Evolutionary conservation across 1,140 invertebrate species (phyloP), one percentile per base, ranked within the genome.

Genomic region (Nephila pilipes): DNA sequence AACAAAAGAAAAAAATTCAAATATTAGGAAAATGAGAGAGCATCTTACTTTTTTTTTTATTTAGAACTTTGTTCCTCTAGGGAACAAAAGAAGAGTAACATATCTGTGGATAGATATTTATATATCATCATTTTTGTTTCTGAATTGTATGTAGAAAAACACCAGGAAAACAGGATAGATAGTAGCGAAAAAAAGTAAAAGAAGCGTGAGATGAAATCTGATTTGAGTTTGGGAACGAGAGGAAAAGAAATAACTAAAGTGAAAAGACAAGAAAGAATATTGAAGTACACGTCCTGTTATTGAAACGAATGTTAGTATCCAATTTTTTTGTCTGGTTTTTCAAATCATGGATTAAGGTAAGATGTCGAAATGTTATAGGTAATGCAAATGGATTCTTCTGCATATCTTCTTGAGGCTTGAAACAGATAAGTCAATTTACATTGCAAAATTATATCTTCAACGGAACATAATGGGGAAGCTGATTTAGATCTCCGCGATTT

Each of bases 71-170:
- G 16, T 32, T 36, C 36, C 29, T 75, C 32, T 36, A 20, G 16
- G 69, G 1, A 36, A 18, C 18, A 32, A 75, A 75, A 75, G 18
- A 36, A 29, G 29, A 75, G 29, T 36, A 75, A 29, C 25, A 75
- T 75, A 75, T 75, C 69, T 75, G 69, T 75, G 69, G 36, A 75
- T 75, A 29, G 18, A 75, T 75, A 75, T 75, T 75, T 36, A 75
- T 75, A 75, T 75, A 36, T 75, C 32, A 18, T 32, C 69, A 75
- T 75, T 25, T 75, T 75, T 75, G 29, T 75, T 75, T 75, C 32
- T 36, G 32, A 14, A 75, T 75, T 75, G 32, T 25, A 32, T 18
- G 16, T 20, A 75, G 32, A 18, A 36, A 75, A 75, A 36, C 32
- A 75, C 14, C 69, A 75, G 36, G 69, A 36, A 75, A 75, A 75